Percentiles rank a stretch among this genome's conserved stretches.
These are phyloP conservation scores for Cromileptes altivelis DNA, from an alignment of 2,113 vertebrate genomes.

Conservation along the genomic window DNA sequence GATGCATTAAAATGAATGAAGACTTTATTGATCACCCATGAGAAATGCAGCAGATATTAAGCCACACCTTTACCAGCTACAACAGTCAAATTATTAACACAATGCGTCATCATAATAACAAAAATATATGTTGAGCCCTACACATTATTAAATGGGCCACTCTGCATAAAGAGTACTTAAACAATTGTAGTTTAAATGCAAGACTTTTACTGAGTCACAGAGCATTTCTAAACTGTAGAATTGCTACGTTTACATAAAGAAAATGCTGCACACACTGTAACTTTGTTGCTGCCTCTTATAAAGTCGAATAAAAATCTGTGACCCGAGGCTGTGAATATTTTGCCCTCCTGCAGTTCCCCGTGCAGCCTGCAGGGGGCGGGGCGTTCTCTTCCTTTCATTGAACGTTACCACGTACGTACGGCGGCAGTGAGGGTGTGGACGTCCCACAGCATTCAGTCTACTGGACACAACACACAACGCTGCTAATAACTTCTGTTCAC, in stretches of 20 bases:
- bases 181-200: neutral
- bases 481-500: slow-evolving; percentile 23
- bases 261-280: neutral
- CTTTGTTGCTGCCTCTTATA: neutral
- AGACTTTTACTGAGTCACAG: neutral
- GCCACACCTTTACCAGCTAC: no score
- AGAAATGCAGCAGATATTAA: neutral
- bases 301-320: neutral
- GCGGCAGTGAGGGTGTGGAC: slow-evolving; percentile 80
- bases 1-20: no score
- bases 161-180: no score
- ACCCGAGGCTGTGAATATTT: slow-evolving; percentile 55
- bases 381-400: neutral
- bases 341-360: neutral
- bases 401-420: slow-evolving; percentile 15
- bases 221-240: neutral
- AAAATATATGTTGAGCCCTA: no score
- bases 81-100: no score
- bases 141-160: no score
- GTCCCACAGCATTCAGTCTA: slow-evolving; percentile 29
- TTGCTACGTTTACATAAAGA: neutral
- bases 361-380: slow-evolving; percentile 30
- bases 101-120: no score
- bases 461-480: neutral
- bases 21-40: no score